Conservation (phyloP, 2,888 invertebrate species). For the Drosophila atroscutellata region DNA sequence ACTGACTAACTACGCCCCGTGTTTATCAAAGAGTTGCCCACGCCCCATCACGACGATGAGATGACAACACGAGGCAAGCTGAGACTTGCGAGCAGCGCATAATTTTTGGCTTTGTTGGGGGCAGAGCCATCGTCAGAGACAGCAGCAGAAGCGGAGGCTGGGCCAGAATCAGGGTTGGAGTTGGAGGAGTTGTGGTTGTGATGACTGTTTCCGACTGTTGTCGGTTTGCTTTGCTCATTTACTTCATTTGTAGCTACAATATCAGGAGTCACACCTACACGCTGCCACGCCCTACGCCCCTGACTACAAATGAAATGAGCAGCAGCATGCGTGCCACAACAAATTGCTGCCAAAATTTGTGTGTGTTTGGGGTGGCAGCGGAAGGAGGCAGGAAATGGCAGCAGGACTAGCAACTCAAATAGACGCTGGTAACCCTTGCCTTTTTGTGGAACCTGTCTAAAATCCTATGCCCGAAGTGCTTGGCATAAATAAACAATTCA, state of each 20-base stretch:
- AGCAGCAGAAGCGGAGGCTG: background rate
- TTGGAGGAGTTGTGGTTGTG: slow-evolving; percentile 18
- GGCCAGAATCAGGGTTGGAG: background rate
- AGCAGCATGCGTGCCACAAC: slow-evolving; percentile 74
- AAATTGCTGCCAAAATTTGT: slow-evolving; percentile 60
- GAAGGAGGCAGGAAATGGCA: slow-evolving; percentile 17
- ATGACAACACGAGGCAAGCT: slow-evolving; percentile 28
- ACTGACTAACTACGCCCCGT: slow-evolving; percentile 45
- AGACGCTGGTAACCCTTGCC: slow-evolving; percentile 44
- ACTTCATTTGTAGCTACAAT: slow-evolving; percentile 74
- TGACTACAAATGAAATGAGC: slow-evolving; percentile 53
- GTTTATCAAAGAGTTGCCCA: slow-evolving; percentile 52
- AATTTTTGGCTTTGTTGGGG: slow-evolving; percentile 32
- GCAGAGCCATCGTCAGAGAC: background rate
- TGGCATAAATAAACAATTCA: slow-evolving; percentile 81
- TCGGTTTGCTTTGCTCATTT: slow-evolving; percentile 44
- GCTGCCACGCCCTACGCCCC: slow-evolving; percentile 38
- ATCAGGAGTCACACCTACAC: slow-evolving; percentile 71
- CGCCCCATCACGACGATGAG: slow-evolving; percentile 41
- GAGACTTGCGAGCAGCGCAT: slow-evolving; percentile 38
- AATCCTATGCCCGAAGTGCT: slow-evolving; percentile 64
- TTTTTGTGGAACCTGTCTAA: slow-evolving; percentile 27
- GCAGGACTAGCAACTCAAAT: slow-evolving; percentile 25
- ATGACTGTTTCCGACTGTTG: slow-evolving; percentile 53
- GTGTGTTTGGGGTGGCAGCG: background rate